phyloP scores from a whole-genome alignment of 2,113 vertebrate genomes.

The Nyctereutes procyonoides region DNA sequence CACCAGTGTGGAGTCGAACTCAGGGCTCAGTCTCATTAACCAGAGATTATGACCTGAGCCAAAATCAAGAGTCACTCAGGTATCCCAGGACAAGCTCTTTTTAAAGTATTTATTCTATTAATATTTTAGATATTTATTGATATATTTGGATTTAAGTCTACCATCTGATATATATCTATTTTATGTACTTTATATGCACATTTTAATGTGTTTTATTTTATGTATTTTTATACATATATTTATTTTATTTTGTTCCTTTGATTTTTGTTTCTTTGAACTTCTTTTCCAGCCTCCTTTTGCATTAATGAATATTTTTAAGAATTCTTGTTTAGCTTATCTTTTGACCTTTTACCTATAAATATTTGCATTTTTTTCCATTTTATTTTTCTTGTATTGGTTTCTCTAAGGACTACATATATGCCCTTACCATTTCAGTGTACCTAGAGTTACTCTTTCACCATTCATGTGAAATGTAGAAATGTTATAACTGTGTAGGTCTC shows the following conservation, averaged over 20 bases:
- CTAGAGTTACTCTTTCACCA: conserved; percentile 8
- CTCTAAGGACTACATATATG: background rate
- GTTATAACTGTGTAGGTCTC: background rate
- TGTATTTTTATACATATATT: background rate
- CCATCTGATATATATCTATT: background rate
- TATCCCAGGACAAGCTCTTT: background rate
- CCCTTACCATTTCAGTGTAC: conserved; percentile 1
- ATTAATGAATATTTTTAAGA: conserved; percentile 40
- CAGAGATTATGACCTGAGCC: background rate
- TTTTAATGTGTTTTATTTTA: background rate
- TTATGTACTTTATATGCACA: background rate
- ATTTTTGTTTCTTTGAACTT: background rate
- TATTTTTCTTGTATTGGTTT: background rate
- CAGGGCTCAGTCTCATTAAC: background rate
- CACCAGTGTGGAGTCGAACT: background rate
- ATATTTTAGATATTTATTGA: background rate
- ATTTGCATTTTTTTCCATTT: background rate
- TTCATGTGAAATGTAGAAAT: background rate
- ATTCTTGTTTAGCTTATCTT: background rate
- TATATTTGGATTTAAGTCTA: background rate
- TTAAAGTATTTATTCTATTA: background rate
- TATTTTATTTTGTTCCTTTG: background rate
- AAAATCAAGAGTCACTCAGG: background rate
- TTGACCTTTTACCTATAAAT: background rate
- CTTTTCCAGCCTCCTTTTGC: background rate